These are phyloP conservation scores for Linepithema humile DNA, from an alignment of 1,140 invertebrate species.

Conservation along the genomic window DNA sequence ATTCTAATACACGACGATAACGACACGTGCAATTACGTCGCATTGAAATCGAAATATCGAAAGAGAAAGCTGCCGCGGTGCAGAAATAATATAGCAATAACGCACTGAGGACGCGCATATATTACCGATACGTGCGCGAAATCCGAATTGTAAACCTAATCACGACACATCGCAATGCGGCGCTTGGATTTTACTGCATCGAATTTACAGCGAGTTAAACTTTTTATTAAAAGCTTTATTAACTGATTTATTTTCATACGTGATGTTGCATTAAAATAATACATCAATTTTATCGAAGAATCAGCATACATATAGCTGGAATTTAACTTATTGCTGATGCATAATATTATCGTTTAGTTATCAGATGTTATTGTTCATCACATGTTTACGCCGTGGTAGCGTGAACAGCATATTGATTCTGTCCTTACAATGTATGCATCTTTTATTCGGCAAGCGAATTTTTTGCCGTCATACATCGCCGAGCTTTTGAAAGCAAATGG, in stretches of 20 bases:
- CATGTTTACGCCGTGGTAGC: neutral
- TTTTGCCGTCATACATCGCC: neutral
- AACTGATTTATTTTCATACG: neutral
- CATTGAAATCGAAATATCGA: slow-evolving; percentile 50
- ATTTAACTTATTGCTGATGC: too few species aligned
- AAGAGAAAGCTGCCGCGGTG: slow-evolving; percentile 52
- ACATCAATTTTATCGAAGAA: neutral
- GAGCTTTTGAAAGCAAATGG: slow-evolving; percentile 19
- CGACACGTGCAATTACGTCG: neutral
- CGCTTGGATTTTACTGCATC: neutral
- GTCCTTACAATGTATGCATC: neutral
- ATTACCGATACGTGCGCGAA: slow-evolving; percentile 22
- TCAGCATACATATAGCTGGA: neutral
- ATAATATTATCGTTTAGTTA: too few species aligned
- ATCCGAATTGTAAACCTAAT: slow-evolving; percentile 40
- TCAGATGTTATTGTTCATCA: neutral
- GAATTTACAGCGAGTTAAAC: neutral
- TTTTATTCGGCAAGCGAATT: neutral
- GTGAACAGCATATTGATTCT: slow-evolving; percentile 31
- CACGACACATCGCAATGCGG: neutral
- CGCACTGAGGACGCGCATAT: slow-evolving; percentile 14
- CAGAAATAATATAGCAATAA: too few species aligned
- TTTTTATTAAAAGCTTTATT: neutral
- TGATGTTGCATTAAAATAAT: neutral
- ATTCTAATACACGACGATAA: slow-evolving; percentile 38